Base-by-base conservation (phyloP, 64 coral and sea anemone species). In the Platygyra sinensis region DNA sequence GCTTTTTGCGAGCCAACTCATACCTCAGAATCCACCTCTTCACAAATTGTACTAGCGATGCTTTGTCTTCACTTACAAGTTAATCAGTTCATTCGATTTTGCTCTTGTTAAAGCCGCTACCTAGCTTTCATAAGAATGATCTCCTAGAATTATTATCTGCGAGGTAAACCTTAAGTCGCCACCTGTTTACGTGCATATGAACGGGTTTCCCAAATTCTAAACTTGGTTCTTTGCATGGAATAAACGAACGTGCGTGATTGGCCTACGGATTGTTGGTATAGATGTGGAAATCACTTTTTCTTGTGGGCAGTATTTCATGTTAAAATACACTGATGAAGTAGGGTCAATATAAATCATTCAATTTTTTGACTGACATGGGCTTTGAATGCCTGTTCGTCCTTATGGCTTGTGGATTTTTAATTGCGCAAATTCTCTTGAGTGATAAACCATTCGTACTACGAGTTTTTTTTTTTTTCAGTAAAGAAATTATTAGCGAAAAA, bases 261-360 rank as follows among this genome's bases (percentile, higher is more conserved):
- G 81, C 27, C 10, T 10, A 20, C 62, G 8, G 8, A 9, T 62
- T 8, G n/a, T n/a, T n/a, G n/a, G n/a, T n/a, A 27, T 16, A 64
- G 10, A 25, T 46, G 81, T 50, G 81, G 72, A 36, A 85, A 85
- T 85, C 63, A 16, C 69, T 83, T 83, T n/a, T 83, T 42, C 18
- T 71, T 85, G 81, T 85, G 81, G 81, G 81, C 62, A 85, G 81
- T 39, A 83, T 83, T n/a, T 32, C 80, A 83, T 83, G 61, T 65
- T 67, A 65, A 69, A 69, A 83, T 83, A n/a, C 38, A 49, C n/a
- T 51, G 81, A 72, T 67, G 80, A 65, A 39, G 24, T 50, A 25
- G 57, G 54, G n/a, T n/a, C n/a, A n/a, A n/a, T n/a, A n/a, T 16
- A 57, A 57, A 57, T 27, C n/a, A n/a, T n/a, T n/a, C n/a, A n/a